Evolutionary conservation across 2,113 vertebrate genomes (phyloP), one percentile per base, ranked within the genome.

Genomic region (Centropus bengalensis): DNA sequence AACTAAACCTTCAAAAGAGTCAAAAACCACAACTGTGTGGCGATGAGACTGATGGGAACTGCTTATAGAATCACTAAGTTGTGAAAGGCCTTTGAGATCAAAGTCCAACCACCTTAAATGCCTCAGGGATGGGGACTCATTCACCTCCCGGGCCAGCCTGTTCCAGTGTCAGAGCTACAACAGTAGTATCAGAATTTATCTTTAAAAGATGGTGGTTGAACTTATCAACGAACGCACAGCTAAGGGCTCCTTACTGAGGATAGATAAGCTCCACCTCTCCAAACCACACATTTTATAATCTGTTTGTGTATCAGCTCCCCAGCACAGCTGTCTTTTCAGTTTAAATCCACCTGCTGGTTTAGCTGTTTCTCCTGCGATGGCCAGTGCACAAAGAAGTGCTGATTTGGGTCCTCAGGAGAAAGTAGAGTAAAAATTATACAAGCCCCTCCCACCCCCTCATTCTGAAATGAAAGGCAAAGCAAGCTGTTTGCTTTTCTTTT

Each of bases 111-210:
- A 36, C 9, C 36, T 36, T 36, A 36, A 36, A 36, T 36, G 36
- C 36, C 36, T 36, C 36, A 36, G 36, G 36, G 36, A 36, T 36
- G 36, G 36, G 36, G 36, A 36, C 36, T 36, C 36, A 36, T 36
- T 36, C 36, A 36, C 36, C 7, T 36, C 36, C 36, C 36, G 36
- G 36, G 36, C 36, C 36, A 36, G 36, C 36, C 36, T 36, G 36
- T 36, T 36, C 36, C 36, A 36, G 36, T 36, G 54, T 88, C 77
- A 87, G 83, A 94, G 87, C 88, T 93, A 33, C 88, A 90, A 95
- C 54, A 49, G 88, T 95, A 93, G 74, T 76, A 95, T 89, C 82
- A 75, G 91, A 88, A 93, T 93, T 94, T 91, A 95, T 95, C 94
- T 94, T 91, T 80, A 73, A 69, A 93, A 94, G 83, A 89, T 80